Base-by-base conservation (phyloP, 2,888 invertebrate species). In the Prenolepis imparis region DNA sequence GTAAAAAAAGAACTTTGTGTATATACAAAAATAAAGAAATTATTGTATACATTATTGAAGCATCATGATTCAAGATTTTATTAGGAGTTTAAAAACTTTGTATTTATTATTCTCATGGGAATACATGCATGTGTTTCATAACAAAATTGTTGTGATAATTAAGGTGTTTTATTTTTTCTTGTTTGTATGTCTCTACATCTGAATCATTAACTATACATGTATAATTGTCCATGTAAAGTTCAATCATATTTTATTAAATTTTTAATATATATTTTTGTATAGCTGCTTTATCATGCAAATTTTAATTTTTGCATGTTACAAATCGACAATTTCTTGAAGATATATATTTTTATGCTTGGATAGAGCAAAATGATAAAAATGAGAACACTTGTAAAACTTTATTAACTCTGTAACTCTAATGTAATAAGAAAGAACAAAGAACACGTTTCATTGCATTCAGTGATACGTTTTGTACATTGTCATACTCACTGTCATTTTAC, bases 381-480 rank as follows among this genome's bases (percentile, higher is more conserved):
- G 88, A 87, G 88, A 86, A 90, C 89, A 90, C 88, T 89, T 89
- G 87, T 84, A 83, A 84, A 18, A 82, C 59, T 72, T 84, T 73
- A 77, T 82, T 83, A 61, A 28, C 44, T 61, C 68, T 84, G 24
- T 82, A 84, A 48, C 18, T 81, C 44, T 64, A 70, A 72, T 73
- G 68, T 81, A 81, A 81, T 70, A 67, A 52, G 48, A 52, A 48
- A 48, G 81, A 67, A 72, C 82, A 74, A 83, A 67, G 61, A n/a
- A 57, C 48, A 48, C 52, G 80, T 88, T 70, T 83, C 61, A 64
- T 74, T 84, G 41, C 70, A 84, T 84, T 68, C 73, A 57, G 70
- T 70, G 52, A 75, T 63, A 73, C 80, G 28, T 68, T 83, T 78
- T 78, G 18, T 78, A 67, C 28, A 44, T 11, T 24, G n/a, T 70